phyloP scores from a whole-genome alignment of 2,797 vertebrate species.

The Cossypha heuglini region DNA sequence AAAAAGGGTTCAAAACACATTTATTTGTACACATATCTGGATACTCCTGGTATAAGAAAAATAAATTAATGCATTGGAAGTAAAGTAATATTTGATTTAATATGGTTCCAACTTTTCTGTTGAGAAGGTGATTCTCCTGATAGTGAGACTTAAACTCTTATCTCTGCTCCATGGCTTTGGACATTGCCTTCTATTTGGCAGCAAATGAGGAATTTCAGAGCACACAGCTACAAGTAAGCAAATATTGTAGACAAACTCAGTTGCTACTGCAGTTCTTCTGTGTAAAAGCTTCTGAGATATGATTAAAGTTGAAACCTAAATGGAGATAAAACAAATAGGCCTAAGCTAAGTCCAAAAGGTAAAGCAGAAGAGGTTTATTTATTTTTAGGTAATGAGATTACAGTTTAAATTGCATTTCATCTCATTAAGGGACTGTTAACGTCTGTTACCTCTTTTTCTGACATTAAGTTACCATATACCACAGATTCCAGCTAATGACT shows the following conservation, averaged over 20 bases:
- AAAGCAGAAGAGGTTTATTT: slow-evolving; percentile 52
- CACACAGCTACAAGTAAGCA: slow-evolving; percentile 18
- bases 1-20: neutral
- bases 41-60: neutral
- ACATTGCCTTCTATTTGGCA: slow-evolving; percentile 18
- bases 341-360: slow-evolving; percentile 43
- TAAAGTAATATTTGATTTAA: slow-evolving; percentile 31
- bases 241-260: slow-evolving; percentile 6
- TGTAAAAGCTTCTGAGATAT: slow-evolving; percentile 46
- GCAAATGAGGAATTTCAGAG: slow-evolving; percentile 18
- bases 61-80: neutral
- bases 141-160: slow-evolving; percentile 8
- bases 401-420: slow-evolving; percentile 41
- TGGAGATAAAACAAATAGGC: slow-evolving; percentile 45
- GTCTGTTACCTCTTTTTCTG: slow-evolving; percentile 62
- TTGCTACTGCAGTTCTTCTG: neutral
- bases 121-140: neutral
- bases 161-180: neutral
- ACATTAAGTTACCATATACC: slow-evolving; percentile 51
- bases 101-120: neutral
- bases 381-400: slow-evolving; percentile 59
- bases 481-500: slow-evolving; percentile 44
- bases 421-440: slow-evolving; percentile 52
- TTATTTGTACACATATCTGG: neutral
- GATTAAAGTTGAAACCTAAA: slow-evolving; percentile 53